These are phyloP conservation scores for Anthopleura xanthogrammica DNA, from an alignment of 92 coral and sea anemone species.

Conservation along the genomic window DNA sequence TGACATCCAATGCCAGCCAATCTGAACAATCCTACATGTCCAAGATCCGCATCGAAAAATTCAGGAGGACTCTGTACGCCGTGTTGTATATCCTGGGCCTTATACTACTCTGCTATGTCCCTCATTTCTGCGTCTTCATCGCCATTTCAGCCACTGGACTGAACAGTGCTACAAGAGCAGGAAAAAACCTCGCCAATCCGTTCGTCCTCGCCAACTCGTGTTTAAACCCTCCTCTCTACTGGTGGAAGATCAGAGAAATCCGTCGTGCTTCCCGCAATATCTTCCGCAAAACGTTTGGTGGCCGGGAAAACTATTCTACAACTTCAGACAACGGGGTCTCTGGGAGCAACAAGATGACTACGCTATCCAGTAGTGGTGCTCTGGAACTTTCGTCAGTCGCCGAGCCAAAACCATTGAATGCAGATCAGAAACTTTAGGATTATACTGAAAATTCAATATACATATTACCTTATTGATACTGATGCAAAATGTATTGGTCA, in stretches of 20 bases:
- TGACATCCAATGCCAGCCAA: background rate
- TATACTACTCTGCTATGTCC: constrained; percentile 22
- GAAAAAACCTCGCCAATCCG: constrained; percentile 14
- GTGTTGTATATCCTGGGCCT: constrained; percentile 15
- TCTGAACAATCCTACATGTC: background rate
- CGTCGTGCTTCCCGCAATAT: constrained; percentile 12
- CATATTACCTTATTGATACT: too few relatives aligned
- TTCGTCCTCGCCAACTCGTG: constrained; percentile 19
- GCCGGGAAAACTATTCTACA: background rate
- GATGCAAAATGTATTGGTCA: too few relatives aligned
- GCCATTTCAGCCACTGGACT: constrained; percentile 12
- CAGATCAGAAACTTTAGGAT: background rate
- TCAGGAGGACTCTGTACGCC: constrained; percentile 1
- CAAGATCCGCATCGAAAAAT: background rate
- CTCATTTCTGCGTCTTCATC: constrained; percentile 16
- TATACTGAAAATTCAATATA: background rate
- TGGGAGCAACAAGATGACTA: background rate
- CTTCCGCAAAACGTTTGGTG: background rate
- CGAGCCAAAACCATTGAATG: background rate
- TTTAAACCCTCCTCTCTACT: constrained; percentile 16
- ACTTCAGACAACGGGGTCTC: background rate
- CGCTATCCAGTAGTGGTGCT: background rate
- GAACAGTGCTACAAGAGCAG: constrained; percentile 4
- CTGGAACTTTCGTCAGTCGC: background rate
- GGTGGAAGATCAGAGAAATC: constrained; percentile 23